Evolutionary conservation across 2,888 invertebrate species (phyloP).

Genomic region (Nasonia oneida): DNA sequence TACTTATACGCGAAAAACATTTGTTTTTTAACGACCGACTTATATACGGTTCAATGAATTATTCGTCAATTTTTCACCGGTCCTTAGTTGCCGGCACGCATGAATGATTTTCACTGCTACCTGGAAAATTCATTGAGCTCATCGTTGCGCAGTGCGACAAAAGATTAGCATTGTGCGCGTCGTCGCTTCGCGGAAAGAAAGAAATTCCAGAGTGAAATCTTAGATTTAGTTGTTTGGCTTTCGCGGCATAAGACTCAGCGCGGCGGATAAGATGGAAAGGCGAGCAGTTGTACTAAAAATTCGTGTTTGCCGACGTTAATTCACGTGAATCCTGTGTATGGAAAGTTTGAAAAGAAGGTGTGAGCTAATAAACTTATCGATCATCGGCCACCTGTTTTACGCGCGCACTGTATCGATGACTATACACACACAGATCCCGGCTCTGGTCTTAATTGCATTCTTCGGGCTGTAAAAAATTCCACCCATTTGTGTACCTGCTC

Average conservation of each 20-base stretch:
- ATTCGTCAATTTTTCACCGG: too few relatives aligned
- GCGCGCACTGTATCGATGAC: not conserved
- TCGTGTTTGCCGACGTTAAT: constrained; percentile 22
- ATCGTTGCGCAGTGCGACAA: not conserved
- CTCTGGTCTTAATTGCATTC: constrained; percentile 15
- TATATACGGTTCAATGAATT: too few relatives aligned
- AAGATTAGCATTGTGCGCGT: not conserved
- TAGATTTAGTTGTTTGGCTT: constrained; percentile 35
- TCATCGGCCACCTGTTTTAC: constrained; percentile 6
- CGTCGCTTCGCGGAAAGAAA: not conserved
- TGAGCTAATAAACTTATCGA: not conserved
- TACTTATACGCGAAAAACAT: constrained; percentile 2
- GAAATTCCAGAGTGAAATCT: constrained; percentile 11
- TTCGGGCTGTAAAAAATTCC: constrained; percentile 32
- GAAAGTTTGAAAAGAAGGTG: not conserved
- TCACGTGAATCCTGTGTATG: not conserved
- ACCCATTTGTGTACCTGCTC: not conserved
- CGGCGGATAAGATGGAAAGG: not conserved
- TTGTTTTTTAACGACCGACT: too few relatives aligned
- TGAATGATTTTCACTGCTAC: not conserved
- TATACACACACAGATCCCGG: not conserved
- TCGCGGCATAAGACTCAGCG: not conserved
- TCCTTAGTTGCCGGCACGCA: not conserved
- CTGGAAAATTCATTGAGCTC: constrained; percentile 5
- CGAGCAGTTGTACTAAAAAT: not conserved